A percentile compares a stretch with the other conserved stretches of the same genome.
phyloP scores from a whole-genome alignment of 2,888 invertebrate species.

The Actias luna region DNA sequence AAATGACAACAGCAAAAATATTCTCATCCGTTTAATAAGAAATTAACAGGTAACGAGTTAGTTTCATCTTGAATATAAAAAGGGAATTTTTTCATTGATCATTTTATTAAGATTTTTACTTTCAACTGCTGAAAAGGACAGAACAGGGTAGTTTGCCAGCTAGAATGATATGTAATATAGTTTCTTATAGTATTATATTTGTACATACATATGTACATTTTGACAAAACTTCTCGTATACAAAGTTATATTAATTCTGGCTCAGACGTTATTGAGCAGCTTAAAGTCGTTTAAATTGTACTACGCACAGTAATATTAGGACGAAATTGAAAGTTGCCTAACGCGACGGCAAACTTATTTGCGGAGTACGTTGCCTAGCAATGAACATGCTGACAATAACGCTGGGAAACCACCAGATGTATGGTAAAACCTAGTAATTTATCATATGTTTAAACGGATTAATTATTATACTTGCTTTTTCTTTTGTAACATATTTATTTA shows the following conservation, averaged over 20 bases:
- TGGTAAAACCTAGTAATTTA: slow-evolving; percentile 20
- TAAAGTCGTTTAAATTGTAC: not conserved
- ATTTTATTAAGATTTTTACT: too few relatives aligned
- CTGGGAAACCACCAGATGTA: not conserved
- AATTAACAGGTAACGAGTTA: too few relatives aligned
- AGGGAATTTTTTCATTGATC: too few relatives aligned
- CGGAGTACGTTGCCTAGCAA: not conserved
- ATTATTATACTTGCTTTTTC: not conserved
- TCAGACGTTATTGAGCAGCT: not conserved
- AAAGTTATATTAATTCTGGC: not conserved
- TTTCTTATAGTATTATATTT: not conserved
- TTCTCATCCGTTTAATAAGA: too few relatives aligned
- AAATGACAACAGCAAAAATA: too few relatives aligned
- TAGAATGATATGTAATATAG: not conserved
- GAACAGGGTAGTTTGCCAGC: too few relatives aligned
- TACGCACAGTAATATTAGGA: not conserved
- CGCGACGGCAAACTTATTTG: slow-evolving; percentile 2
- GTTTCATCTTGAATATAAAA: too few relatives aligned
- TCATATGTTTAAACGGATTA: slow-evolving; percentile 22
- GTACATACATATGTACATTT: not conserved
- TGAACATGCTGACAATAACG: not conserved
- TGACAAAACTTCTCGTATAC: not conserved
- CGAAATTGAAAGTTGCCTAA: slow-evolving; percentile 8
- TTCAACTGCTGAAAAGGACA: too few relatives aligned
- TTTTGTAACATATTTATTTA: too few relatives aligned